These are phyloP conservation scores for Tolypeutes matacus DNA, from an alignment of 2,797 vertebrate genomes.

Conservation along the genomic window DNA sequence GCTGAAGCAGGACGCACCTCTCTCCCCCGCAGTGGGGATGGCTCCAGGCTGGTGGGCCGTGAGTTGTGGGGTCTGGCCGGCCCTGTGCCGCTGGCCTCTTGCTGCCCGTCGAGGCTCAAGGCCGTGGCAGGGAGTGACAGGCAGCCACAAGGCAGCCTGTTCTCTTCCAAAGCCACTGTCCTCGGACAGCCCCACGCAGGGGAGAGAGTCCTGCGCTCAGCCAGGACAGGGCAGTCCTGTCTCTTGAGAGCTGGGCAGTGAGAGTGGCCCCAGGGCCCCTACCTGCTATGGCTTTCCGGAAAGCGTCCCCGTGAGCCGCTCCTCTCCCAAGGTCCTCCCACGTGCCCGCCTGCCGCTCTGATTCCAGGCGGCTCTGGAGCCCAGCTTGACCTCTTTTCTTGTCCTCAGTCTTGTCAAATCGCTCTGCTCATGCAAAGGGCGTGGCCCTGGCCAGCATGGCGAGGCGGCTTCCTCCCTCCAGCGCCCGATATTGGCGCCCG, in stretches of 20 bases:
- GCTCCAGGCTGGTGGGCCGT: not conserved
- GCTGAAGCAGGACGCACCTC: slow-evolving; percentile 26
- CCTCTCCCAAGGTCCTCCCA: not conserved
- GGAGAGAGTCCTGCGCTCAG: not conserved
- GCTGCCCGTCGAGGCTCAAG: not conserved
- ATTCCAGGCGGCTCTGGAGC: not conserved
- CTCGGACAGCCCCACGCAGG: not conserved
- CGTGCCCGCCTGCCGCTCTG: not conserved
- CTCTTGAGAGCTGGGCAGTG: not conserved
- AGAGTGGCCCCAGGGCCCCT: not conserved
- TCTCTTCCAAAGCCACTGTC: not conserved
- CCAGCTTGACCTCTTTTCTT: not conserved
- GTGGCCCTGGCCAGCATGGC: not conserved
- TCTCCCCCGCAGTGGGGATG: not conserved
- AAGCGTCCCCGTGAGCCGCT: not conserved
- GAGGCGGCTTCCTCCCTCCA: not conserved
- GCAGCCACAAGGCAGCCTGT: not conserved
- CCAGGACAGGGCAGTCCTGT: not conserved
- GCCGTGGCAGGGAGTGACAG: not conserved
- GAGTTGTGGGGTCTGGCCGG: not conserved
- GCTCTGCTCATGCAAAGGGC: not conserved
- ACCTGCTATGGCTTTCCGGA: not conserved
- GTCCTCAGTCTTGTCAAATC: not conserved
- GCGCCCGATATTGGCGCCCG: not conserved
- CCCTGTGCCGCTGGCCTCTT: not conserved